Evolutionary conservation across 2,113 vertebrate species (phyloP).

Genomic region (Petromus typicus): DNA sequence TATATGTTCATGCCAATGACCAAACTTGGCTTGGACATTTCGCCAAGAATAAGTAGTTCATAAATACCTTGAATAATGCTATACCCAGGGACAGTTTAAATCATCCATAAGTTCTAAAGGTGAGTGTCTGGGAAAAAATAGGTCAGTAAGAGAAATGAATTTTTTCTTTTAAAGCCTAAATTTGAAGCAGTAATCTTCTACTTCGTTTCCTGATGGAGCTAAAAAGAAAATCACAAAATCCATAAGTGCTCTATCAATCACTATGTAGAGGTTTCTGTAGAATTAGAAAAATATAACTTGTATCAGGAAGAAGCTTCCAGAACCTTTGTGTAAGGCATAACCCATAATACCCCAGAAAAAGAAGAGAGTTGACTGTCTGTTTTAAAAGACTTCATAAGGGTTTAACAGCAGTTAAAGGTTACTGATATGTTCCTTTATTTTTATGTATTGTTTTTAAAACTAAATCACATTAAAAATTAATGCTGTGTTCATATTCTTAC

Average conservation of each 20-base stretch:
- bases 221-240: neutral
- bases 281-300: slow-evolving; percentile 33
- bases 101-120: neutral
- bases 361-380: neutral
- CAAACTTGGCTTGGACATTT: slow-evolving; percentile 23
- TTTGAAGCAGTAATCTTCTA: neutral
- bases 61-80: slow-evolving; percentile 36
- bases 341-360: neutral
- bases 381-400: slow-evolving; percentile 9
- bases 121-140: neutral
- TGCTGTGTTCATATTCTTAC: neutral
- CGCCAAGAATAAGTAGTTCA: neutral
- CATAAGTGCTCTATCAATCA: neutral
- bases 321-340: neutral
- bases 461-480: slow-evolving; percentile 6
- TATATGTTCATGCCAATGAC: slow-evolving; percentile 16
- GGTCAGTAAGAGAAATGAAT: neutral
- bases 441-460: slow-evolving; percentile 16
- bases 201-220: neutral
- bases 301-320: neutral
- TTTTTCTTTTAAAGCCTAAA: slow-evolving; percentile 18
- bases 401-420: slow-evolving; percentile 17
- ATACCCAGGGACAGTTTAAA: neutral
- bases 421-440: neutral
- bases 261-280: neutral